A percentile compares a stretch with the other conserved stretches of the same genome.
Evolutionary conservation across 2,797 vertebrate genomes (phyloP).

Genomic region (Micrastur ruficollis): DNA sequence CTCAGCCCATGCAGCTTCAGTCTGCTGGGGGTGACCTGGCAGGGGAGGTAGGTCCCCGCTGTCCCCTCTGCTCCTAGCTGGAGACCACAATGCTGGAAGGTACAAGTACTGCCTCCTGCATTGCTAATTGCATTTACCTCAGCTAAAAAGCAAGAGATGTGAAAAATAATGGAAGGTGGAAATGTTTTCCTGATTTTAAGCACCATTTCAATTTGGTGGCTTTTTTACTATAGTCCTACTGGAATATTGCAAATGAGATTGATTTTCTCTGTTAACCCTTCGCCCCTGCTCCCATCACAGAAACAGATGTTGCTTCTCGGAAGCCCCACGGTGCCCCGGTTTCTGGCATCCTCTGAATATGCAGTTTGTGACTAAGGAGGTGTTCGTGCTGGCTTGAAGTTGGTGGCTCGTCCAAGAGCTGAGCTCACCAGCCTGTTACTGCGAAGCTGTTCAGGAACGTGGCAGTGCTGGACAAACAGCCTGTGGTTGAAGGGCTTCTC

Average conservation of each 20-base stretch:
- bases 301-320: background rate
- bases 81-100: background rate
- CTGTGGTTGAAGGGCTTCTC: background rate
- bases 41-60: background rate
- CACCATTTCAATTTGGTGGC: background rate
- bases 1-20: background rate
- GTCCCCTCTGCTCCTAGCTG: background rate
- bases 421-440: background rate
- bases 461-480: background rate
- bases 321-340: accelerated
- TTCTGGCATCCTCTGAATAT: background rate
- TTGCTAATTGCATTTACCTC: background rate
- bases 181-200: background rate
- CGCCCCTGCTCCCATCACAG: background rate
- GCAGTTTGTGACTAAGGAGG: background rate
- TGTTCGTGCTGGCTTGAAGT: background rate
- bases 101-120: background rate
- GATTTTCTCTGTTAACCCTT: background rate
- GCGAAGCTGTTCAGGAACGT: background rate
- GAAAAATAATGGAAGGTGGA: background rate
- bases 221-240: background rate
- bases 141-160: background rate
- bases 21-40: background rate
- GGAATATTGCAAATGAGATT: background rate
- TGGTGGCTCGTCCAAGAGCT: background rate